Conservation (phyloP, 2,113 vertebrate genomes). For the Cariama cristata region DNA sequence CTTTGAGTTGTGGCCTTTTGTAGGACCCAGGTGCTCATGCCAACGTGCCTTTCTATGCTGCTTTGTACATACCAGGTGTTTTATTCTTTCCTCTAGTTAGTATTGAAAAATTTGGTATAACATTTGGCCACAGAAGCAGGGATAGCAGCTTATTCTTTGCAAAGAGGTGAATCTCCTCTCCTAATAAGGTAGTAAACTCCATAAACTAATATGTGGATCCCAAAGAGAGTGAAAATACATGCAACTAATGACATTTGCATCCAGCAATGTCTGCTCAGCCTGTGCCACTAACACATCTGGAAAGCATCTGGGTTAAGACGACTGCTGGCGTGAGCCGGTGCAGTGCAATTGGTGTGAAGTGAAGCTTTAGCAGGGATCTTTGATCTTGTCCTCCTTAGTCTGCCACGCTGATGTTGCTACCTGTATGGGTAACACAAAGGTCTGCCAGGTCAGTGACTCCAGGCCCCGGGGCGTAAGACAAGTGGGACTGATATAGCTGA, state of each 20-base stretch:
- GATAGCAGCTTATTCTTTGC: neutral
- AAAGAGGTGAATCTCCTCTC: neutral
- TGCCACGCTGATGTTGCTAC: neutral
- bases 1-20: neutral
- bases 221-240: neutral
- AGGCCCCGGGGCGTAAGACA: neutral
- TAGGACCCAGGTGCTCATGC: neutral
- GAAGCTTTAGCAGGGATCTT: neutral
- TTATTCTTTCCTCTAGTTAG: neutral
- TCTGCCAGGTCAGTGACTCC: neutral
- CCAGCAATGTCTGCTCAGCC: neutral
- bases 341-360: neutral
- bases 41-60: neutral
- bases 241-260: neutral
- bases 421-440: neutral
- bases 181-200: neutral
- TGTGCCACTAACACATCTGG: neutral
- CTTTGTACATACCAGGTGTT: neutral
- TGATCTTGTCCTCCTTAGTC: neutral
- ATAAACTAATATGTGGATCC: neutral
- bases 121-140: neutral
- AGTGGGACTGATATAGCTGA: neutral
- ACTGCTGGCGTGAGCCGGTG: neutral
- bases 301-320: neutral
- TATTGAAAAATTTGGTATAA: neutral